Evolutionary conservation across 2,888 invertebrate genomes (phyloP), one percentile per base, ranked within the genome.

Genomic region (Lycia hirtaria): DNA sequence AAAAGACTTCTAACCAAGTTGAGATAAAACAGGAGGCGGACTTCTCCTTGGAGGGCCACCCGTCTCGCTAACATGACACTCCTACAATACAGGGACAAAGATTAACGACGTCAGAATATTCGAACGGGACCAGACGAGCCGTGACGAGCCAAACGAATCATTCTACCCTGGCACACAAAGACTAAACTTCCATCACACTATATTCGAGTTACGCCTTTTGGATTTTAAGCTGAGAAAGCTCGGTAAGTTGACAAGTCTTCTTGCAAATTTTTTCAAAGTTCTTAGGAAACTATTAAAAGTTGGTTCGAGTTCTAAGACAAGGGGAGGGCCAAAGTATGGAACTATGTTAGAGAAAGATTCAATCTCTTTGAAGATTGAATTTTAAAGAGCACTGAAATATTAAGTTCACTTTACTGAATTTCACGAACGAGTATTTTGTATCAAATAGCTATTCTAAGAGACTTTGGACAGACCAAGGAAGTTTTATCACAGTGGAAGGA

Each of bases 271-370:
- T 54, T 60, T 35, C 35, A 32, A 54, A 47, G 49, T 54, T 52
- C 51, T 38, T 48, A 15, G 33, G 32, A 56, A 63, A 59, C 61
- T 65, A 56, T 57, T 55, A 51, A 47, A 62, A 63, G 50, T 62
- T 48, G 58, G 56, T 37, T 49, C 14, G 48, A 55, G 41, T 55
- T 53, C 26, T 51, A 57, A 60, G 52, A 47, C 56, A 48, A 44
- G 49, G 20, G 26, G 43, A 17, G n/a, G 15, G 30, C 28, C 28
- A 22, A 48, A 47, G 37, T 55, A 51, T 24, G 37, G 48, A 50
- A 48, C 20, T 41, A 49, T 47, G 48, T 56, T 38, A 54, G 44
- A 52, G 28, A 15, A 22, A n/a, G n/a, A 41, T 40, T 33, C 38
- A 12, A 50, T 44, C 30, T 20, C 12, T 32, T 20, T 32, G 9